Conservation (phyloP, 2,888 invertebrate genomes). For the Chaetoderma sp. region DNA sequence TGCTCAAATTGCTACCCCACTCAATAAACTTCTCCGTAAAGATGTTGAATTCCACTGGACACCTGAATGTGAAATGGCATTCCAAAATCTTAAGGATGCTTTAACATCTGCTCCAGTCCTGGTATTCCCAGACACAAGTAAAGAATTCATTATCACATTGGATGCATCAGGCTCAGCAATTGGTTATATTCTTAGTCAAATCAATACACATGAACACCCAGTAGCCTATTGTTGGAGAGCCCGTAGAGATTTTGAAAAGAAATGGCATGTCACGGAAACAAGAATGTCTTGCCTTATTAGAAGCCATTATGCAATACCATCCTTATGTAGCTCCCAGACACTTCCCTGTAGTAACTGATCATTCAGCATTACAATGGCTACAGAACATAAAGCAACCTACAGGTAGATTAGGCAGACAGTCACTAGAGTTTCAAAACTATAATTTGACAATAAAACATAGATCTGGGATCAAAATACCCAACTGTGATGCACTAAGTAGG, state of each 20-base stretch:
- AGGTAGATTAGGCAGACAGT: conserved; percentile 5
- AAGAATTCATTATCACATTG: conserved; percentile 8
- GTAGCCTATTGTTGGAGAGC: conserved; percentile 17
- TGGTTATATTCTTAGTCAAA: conserved; percentile 26
- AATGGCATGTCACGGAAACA: conserved; percentile 13
- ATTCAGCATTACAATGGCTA: conserved; percentile 6
- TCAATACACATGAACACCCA: background rate
- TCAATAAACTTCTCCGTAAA: conserved; percentile 49
- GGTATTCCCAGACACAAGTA: conserved; percentile 1
- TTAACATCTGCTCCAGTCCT: conserved; percentile 21
- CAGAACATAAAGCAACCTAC: conserved; percentile 7
- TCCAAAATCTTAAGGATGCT: conserved; percentile 44
- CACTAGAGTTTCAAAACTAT: conserved; percentile 15
- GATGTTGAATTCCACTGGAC: conserved; percentile 44
- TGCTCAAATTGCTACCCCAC: conserved; percentile 41
- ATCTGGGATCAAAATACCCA: conserved; percentile 8
- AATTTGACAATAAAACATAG: too few species aligned
- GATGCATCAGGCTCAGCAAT: conserved; percentile 23
- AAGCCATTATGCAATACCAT: conserved; percentile 21
- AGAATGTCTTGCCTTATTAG: conserved; percentile 21
- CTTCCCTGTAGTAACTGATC: conserved; percentile 16
- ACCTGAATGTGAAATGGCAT: conserved; percentile 44
- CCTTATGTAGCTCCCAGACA: conserved; percentile 6
- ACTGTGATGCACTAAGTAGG: too few species aligned
- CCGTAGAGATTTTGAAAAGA: conserved; percentile 2